Evolutionary conservation across 2,113 vertebrate species (phyloP).

Genomic region (Tyrannus savana): DNA sequence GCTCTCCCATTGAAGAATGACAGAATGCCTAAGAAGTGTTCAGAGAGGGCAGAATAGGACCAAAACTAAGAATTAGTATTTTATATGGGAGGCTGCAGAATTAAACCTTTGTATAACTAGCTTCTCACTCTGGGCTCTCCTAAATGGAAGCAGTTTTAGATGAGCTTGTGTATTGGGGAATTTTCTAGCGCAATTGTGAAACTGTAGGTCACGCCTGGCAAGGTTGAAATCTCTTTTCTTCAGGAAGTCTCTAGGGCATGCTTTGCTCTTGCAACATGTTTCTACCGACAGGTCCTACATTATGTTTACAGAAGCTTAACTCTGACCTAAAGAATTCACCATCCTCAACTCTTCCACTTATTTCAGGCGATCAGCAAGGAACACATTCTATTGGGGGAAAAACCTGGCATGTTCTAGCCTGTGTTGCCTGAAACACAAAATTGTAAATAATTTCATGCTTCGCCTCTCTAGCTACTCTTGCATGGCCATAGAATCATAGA

Average conservation of each 20-base stretch:
- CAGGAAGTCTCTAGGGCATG: neutral
- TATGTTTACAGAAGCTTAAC: neutral
- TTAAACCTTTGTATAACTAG: neutral
- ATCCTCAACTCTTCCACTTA: neutral
- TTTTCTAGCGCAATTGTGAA: neutral
- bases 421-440: neutral
- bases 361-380: neutral
- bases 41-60: neutral
- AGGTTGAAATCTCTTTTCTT: neutral
- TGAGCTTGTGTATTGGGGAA: neutral
- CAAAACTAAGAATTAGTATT: neutral
- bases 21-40: neutral
- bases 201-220: neutral
- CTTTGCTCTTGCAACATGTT: neutral
- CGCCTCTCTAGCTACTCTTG: neutral
- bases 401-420: neutral
- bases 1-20: neutral
- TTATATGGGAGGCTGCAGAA: neutral
- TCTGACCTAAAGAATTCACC: neutral
- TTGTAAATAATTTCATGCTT: neutral
- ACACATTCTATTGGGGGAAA: neutral
- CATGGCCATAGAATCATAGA: neutral
- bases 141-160: neutral
- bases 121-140: neutral
- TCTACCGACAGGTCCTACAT: neutral